phyloP scores from a whole-genome alignment of 2,797 vertebrate genomes.

The Emys orbicularis region DNA sequence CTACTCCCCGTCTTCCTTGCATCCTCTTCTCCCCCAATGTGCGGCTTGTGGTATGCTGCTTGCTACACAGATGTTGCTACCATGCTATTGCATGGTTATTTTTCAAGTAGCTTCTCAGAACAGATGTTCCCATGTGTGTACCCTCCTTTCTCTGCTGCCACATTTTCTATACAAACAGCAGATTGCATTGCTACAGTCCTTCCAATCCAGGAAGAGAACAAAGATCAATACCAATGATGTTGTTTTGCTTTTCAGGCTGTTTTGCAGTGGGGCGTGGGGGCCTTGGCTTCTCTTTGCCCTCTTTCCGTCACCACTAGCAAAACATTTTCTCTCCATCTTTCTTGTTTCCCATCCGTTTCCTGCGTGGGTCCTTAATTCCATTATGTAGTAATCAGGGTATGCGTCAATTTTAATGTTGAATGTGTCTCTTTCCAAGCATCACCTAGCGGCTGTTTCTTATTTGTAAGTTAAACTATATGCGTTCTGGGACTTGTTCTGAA shows the following conservation, averaged over 20 bases:
- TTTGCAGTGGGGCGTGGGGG: not conserved
- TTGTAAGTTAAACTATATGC: slow-evolving; percentile 42
- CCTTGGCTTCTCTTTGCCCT: not conserved
- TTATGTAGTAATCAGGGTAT: not conserved
- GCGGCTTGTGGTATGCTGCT: slow-evolving; percentile 13
- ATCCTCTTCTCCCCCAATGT: not conserved
- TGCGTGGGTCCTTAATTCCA: not conserved
- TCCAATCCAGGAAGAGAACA: slow-evolving; percentile 65
- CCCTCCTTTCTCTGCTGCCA: slow-evolving; percentile 57
- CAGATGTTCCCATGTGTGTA: slow-evolving; percentile 72
- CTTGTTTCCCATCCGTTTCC: not conserved
- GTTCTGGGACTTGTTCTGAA: slow-evolving; percentile 62
- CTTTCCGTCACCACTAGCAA: slow-evolving; percentile 9
- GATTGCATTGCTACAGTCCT: slow-evolving; percentile 54
- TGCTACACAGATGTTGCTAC: slow-evolving; percentile 66
- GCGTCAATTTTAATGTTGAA: not conserved
- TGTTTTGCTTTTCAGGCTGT: slow-evolving; percentile 34
- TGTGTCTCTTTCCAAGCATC: not conserved
- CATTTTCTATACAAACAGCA: slow-evolving; percentile 74
- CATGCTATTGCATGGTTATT: slow-evolving; percentile 54
- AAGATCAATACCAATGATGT: slow-evolving; percentile 53
- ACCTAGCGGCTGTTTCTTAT: not conserved
- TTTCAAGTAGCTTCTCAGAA: slow-evolving; percentile 72
- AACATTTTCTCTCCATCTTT: not conserved
- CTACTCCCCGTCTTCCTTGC: not conserved